Base-by-base conservation (phyloP, 2,888 invertebrate genomes). In the Tholera decimalis region DNA sequence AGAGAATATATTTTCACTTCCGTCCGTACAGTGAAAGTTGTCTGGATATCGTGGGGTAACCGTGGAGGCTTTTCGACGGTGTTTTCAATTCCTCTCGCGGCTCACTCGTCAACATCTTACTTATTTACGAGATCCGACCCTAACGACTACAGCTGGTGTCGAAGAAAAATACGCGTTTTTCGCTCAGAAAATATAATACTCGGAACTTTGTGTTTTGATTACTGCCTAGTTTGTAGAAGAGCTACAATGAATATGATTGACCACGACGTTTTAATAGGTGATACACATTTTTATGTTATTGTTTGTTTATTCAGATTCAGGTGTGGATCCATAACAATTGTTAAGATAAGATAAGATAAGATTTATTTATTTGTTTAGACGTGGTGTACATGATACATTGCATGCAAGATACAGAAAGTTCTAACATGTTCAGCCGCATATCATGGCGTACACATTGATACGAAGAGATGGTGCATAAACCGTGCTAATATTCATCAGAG, bases 101-200 rank as follows among this genome's bases (percentile, higher is more conserved):
- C 46, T 64, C 83, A 87, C 91, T 92, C 92, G 89, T 92, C 92
- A 90, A 92, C 92, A 91, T 91, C 91, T 92, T 88, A 93, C 92
- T 94, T 94, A 92, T 94, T 94, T 94, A 94, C 90, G 94, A 92
- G 88, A 85, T 83, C 82, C 77, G 70, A 80, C 88, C 86, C 87
- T 91, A 91, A 91, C 91, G 89, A 88, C 84, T 81, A 76, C 88
- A 87, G 86, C 88, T 87, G 88, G 84, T 86, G 84, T 77, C 62
- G 30, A 44, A 58, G n/a, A 67, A 59, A 68, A 68, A 63, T 39
- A 51, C 59, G 33, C 26, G 57, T 8, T 62, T 56, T 51, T 26
- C 9, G 15, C 20, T 49, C 13, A 11, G 5, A 28, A 51, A 43
- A 72, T 39, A 39, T 26, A n/a, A 11, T n/a, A 20, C 22, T 44